Conservation (phyloP, 30 jellyfish, hydroid and myxozoan genomes). For the Calvadosia cruxmelitensis region DNA sequence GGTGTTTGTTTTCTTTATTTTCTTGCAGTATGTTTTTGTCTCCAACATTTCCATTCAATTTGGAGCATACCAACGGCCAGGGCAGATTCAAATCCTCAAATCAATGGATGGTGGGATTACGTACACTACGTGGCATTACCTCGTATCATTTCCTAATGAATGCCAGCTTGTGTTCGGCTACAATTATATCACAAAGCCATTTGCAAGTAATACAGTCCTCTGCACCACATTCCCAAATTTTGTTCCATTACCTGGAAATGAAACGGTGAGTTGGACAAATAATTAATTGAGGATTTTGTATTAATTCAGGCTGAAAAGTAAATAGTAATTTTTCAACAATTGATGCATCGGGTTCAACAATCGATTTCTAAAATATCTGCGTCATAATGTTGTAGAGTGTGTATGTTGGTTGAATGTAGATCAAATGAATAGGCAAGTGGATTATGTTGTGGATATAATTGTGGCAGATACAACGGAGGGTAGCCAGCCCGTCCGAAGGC, state of each 20-base stretch:
- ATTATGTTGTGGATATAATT: no score
- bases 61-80: slow-evolving; percentile 74
- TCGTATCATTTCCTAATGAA: slow-evolving; percentile 36
- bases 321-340: no score
- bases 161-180: slow-evolving; percentile 40
- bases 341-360: no score
- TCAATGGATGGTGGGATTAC: slow-evolving; percentile 56
- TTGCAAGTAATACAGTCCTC: slow-evolving; percentile 26
- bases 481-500: no score
- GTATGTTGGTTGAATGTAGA: no score
- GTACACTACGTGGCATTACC: slow-evolving; percentile 58
- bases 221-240: slow-evolving; percentile 25
- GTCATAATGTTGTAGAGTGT: no score
- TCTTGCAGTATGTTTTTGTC: slow-evolving; percentile 25
- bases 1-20: background rate
- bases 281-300: no score
- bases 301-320: no score
- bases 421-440: no score
- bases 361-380: no score
- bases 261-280: slow-evolving; percentile 5
- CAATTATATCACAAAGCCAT: slow-evolving; percentile 28
- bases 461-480: no score
- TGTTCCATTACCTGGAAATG: slow-evolving; percentile 33
- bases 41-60: slow-evolving; percentile 18
- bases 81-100: slow-evolving; percentile 36